phyloP scores from a whole-genome alignment of 1,140 invertebrate species.

The Bicyclus anynana region DNA sequence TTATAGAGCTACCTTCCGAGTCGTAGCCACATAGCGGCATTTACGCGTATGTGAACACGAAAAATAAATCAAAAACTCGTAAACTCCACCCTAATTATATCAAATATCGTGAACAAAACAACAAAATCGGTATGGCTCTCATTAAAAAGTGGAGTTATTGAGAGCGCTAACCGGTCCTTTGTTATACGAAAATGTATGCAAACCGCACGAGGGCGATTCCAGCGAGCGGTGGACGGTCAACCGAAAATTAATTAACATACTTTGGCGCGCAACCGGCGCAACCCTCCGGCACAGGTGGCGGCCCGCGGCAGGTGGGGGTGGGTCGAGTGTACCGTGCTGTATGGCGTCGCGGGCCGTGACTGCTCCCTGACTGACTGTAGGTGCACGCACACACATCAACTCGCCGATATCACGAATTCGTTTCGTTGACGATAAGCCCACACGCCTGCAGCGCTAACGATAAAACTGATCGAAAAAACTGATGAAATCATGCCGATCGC shows the following conservation, averaged over 20 bases:
- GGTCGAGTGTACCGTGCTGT: neutral
- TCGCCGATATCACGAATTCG: no score
- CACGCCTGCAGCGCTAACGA: no score
- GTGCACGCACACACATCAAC: no score
- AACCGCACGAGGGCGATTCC: conserved; percentile 63
- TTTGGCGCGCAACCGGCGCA: conserved; percentile 62
- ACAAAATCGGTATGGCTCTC: conserved; percentile 30
- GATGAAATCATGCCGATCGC: no score
- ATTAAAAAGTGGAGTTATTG: conserved; percentile 47
- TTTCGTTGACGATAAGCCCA: no score
- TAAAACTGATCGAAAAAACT: no score
- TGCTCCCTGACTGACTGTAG: no score
- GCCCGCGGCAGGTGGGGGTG: conserved; percentile 1
- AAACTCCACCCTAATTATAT: conserved; percentile 15
- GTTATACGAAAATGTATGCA: conserved; percentile 62
- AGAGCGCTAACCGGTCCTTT: conserved; percentile 51
- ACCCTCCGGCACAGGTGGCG: conserved; percentile 49
- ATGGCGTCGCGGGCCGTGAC: neutral
- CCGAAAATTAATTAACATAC: conserved; percentile 77
- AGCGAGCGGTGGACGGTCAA: conserved; percentile 61
- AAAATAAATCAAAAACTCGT: neutral
- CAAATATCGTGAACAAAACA: conserved; percentile 19
- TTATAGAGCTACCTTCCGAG: no score
- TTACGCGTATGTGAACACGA: no score
- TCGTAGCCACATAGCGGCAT: no score